A percentile compares a stretch with the other conserved stretches of the same genome.
These are phyloP conservation scores for Carcharodon carcharias DNA, from an alignment of 2,797 vertebrate genomes.

Conservation along the genomic window DNA sequence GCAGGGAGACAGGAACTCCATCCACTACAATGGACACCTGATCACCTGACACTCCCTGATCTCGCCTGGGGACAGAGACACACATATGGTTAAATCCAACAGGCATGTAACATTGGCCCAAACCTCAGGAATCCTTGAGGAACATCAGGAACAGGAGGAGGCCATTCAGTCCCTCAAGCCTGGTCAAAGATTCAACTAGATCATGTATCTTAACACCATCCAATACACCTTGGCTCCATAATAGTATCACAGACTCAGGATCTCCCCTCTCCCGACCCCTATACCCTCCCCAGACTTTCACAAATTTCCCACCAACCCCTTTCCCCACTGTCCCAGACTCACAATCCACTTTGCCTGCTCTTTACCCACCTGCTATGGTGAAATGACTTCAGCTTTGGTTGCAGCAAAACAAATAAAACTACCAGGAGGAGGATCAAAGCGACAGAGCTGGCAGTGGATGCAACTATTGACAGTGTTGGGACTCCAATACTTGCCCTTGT, in stretches of 20 bases:
- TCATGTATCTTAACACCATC: not conserved
- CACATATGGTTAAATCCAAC: not conserved
- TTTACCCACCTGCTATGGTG: constrained; percentile 81
- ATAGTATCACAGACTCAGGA: not conserved
- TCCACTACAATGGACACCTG: constrained; percentile 91
- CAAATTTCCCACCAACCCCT: not conserved
- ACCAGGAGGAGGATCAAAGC: constrained; percentile 84
- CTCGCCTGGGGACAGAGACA: constrained; percentile 60
- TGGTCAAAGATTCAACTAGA: not conserved
- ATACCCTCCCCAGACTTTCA: not conserved
- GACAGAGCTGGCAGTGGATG: constrained; percentile 86
- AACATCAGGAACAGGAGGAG: not conserved
- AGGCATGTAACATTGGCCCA: not conserved
- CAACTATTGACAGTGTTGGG: constrained; percentile 83
- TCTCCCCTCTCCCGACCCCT: too few species aligned
- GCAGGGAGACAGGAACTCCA: constrained; percentile 85
- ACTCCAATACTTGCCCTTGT: constrained; percentile 71
- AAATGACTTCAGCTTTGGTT: constrained; percentile 90
- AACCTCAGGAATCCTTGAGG: not conserved
- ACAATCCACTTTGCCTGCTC: not conserved
- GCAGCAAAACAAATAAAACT: constrained; percentile 86
- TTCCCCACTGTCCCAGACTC: not conserved
- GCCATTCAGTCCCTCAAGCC: not conserved
- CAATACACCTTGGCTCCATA: not conserved
- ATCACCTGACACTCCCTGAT: constrained; percentile 78